Percentiles rank a stretch among this genome's conserved stretches.
These are phyloP conservation scores for Eurytemora carolleeae DNA, from an alignment of 1,140 invertebrate genomes.

Conservation along the genomic window DNA sequence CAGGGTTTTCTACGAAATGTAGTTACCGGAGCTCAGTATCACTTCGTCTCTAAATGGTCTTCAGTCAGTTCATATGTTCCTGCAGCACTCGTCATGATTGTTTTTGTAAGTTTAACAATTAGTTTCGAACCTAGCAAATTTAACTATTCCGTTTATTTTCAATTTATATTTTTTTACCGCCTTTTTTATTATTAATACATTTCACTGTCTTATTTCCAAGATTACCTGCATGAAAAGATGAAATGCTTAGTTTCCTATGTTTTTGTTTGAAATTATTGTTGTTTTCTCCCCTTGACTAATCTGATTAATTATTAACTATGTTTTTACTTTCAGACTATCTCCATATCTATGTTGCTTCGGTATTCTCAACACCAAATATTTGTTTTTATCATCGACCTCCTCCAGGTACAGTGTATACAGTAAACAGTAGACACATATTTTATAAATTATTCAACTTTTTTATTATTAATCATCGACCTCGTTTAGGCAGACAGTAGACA, in stretches of 20 bases:
- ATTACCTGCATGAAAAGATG: too few relatives aligned
- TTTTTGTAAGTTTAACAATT: constrained; percentile 67
- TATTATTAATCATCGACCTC: too few relatives aligned
- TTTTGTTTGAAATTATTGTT: too few relatives aligned
- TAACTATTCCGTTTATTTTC: background rate
- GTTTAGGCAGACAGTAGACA: too few relatives aligned
- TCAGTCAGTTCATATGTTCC: constrained; percentile 74
- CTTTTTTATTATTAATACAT: too few relatives aligned
- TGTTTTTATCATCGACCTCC: constrained; percentile 84
- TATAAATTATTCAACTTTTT: too few relatives aligned
- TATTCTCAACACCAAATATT: constrained; percentile 99
- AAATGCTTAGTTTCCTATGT: too few relatives aligned
- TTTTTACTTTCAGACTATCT: constrained; percentile 91
- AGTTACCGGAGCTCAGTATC: constrained; percentile 92
- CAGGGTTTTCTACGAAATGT: constrained; percentile 51
- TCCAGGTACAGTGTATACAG: constrained; percentile 96
- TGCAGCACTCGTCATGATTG: constrained; percentile 87
- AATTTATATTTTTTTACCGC: constrained; percentile 20
- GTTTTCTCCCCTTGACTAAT: too few relatives aligned
- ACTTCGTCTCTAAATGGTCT: constrained; percentile 93
- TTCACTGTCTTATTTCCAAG: too few relatives aligned
- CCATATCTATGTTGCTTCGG: constrained; percentile 86
- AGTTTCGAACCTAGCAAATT: background rate
- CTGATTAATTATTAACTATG: too few relatives aligned
- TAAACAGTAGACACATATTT: too few relatives aligned